Evolutionary conservation across 2,888 invertebrate genomes (phyloP), one percentile per base, ranked within the genome.

Genomic region (Brachynemurus nebulosus): DNA sequence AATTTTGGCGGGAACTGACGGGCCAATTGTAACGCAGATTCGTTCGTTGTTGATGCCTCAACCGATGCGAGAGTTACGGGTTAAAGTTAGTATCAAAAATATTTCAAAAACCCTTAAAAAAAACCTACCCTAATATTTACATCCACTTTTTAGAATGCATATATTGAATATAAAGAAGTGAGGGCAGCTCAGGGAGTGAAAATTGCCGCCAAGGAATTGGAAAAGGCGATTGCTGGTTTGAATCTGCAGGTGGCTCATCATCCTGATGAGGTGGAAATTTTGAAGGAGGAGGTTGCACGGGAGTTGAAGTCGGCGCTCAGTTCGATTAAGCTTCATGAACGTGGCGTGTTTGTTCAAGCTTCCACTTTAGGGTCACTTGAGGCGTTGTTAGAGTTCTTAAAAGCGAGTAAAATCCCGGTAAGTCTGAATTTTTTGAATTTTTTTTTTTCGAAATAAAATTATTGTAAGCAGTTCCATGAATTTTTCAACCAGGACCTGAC

Each of bases 321-420:
- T 42, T 84, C 86, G 21, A 96, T 99, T 58, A 93, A 91, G 62
- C 67, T 93, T 51, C 78, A 84, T 27, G 89, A 88, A 52, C 76
- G 89, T 49, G 98, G 98, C 36, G 98, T 98, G 35, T 96, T 91
- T 66, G 98, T 98, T n/a, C 97, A 98, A 60, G 97, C 98, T 0
- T 97, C 96, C 1, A 99, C 98, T n/a, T 74, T 99, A 5, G 98
- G 98, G 6, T 98, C 98, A 0, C 70, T 99, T 8, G 98, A 99
- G 65, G 98, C 98, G 0, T 68, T 99, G 44, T 70, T 96, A 4
- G 93, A 95, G 62, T 97, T 95, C 68, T 74, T 97, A 43, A 78
- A 78, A 54, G 77, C 81, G 43, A 92, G 91, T 52, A 89, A 89
- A 68, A 95, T 96, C 64, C 95, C 96, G 60, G 90, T 91, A 62